Evolutionary conservation across 2,797 vertebrate species (phyloP).

Genomic region (Bradypodion ventrale): DNA sequence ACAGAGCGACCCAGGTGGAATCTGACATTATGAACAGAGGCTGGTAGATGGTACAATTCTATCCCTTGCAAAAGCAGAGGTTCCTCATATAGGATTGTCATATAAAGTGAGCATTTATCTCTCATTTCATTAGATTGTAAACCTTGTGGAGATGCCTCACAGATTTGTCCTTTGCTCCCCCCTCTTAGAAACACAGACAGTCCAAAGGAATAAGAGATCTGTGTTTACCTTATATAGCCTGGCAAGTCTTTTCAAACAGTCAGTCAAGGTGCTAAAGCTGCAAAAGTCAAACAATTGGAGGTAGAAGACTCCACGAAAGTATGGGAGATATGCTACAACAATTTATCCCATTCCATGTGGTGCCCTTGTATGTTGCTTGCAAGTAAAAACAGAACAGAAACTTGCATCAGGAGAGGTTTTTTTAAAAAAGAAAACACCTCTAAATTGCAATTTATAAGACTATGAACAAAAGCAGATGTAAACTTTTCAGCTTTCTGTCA

Average conservation of each 20-base stretch:
- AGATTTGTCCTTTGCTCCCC: too few species aligned
- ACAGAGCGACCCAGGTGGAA: background rate
- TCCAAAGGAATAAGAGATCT: too few species aligned
- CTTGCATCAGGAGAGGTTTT: background rate
- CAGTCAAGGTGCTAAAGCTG: background rate
- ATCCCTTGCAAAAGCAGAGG: too few species aligned
- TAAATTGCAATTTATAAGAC: background rate
- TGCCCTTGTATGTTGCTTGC: background rate
- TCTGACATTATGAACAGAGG: background rate
- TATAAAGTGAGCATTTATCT: too few species aligned
- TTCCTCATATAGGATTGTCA: too few species aligned
- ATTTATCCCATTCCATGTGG: background rate
- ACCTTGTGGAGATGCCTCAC: too few species aligned
- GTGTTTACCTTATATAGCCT: too few species aligned
- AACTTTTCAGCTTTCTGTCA: background rate
- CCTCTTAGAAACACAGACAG: too few species aligned
- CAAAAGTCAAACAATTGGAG: background rate
- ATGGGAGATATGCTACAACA: background rate
- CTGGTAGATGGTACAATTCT: too few species aligned
- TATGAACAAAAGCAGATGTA: background rate
- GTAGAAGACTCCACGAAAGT: background rate
- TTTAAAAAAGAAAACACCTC: background rate
- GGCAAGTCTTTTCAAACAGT: too few species aligned
- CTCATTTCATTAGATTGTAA: too few species aligned
- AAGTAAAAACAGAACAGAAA: background rate